phyloP scores from a whole-genome alignment of 2,888 invertebrate genomes.

The Oscheius sp. region DNA sequence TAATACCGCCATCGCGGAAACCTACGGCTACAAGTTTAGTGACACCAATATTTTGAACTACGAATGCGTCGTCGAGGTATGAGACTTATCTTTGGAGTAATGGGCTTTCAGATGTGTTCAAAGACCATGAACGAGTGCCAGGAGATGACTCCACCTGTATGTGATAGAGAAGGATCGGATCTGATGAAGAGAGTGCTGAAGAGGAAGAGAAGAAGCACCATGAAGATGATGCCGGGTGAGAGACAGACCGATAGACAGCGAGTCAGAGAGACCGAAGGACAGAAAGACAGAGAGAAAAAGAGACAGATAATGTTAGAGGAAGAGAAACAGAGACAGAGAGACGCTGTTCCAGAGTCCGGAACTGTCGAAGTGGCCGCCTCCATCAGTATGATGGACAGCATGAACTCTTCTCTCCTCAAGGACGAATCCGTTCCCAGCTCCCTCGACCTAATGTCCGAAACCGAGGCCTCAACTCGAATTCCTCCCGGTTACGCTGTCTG shows the following conservation, averaged over 20 bases:
- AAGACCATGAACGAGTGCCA: conserved; percentile 59
- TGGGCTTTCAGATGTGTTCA: conserved; percentile 26
- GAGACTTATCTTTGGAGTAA: too few species aligned
- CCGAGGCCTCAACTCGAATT: background rate
- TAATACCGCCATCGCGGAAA: conserved; percentile 64
- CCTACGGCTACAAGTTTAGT: conserved; percentile 71
- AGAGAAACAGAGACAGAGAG: conserved; percentile 18
- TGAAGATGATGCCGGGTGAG: conserved; percentile 17
- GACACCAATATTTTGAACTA: conserved; percentile 70
- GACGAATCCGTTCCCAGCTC: conserved; percentile 13
- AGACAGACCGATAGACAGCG: background rate
- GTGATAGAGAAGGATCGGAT: conserved; percentile 46
- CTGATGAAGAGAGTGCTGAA: conserved; percentile 21
- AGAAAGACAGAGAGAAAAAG: background rate
- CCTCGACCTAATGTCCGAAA: background rate
- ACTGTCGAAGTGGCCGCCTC: conserved; percentile 46
- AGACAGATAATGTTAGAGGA: background rate
- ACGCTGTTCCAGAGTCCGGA: background rate
- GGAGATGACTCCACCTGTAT: conserved; percentile 65
- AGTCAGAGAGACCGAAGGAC: background rate
- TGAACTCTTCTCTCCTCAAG: conserved; percentile 33
- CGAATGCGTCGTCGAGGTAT: conserved; percentile 67
- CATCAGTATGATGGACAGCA: conserved; percentile 49
- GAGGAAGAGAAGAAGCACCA: conserved; percentile 17
- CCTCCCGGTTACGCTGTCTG: conserved; percentile 14